Base-by-base conservation (phyloP, 2,797 vertebrate species). In the Gouania willdenowi region DNA sequence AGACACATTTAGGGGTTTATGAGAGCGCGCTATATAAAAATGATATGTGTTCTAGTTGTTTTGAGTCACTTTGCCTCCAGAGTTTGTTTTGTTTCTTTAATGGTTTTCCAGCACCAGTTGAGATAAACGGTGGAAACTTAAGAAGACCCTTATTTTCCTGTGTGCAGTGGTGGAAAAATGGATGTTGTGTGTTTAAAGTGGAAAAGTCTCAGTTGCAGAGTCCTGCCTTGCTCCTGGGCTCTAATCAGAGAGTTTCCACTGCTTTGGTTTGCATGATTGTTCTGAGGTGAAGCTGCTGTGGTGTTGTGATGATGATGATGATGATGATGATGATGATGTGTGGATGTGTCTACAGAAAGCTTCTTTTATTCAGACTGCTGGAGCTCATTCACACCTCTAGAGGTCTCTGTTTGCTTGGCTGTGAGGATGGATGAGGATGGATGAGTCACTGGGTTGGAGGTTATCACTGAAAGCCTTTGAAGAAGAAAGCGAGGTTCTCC, bases 391-490 rank as follows among this genome's bases (percentile, higher is more conserved):
- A 20, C 6, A 12, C 82, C 86, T 62, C 70, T 28, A 75, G 81
- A 68, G 40, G 82, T 58, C 83, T 28, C 73, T 71, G 45, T 67
- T 59, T 36, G 33, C 60, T 44, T 31, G 46, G 24, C 21, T 42
- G 7, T 16, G 4, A 35, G 18, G 12, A 9, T 19, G 36, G 48
- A 12, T 6, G 14, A 25, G 46, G 62, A 58, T 36, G 62, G 57
- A 74, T 79, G 77, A 84, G 61, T 84, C 80, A 80, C 55, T 49
- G 26, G 21, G 12, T n/a, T 52, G 43, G 34, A 65, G 46, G 29
- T 56, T 49, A 48, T 64, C 61, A 29, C 50, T 54, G 20, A 25
- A 45, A 71, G 29, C 41, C 49, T 64, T 54, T 78, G 33, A 19
- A 69, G 48, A 67, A 15, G 24, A 65, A 49, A 41, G 36, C 32